Conservation (phyloP, 2,113 vertebrate genomes). For the Aix galericulata region DNA sequence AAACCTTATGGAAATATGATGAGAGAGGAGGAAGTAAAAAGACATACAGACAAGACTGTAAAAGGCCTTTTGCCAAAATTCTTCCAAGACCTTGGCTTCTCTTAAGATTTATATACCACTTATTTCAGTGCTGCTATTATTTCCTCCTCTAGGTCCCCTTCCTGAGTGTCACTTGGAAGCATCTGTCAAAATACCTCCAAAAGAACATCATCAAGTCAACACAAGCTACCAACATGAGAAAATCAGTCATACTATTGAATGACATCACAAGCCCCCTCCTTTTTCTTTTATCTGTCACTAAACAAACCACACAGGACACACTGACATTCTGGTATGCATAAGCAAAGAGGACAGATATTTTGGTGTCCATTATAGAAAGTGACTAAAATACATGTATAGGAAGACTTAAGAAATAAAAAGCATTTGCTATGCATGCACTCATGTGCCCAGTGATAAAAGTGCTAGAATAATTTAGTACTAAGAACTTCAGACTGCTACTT, state of each 20-base stretch:
- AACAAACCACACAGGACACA: not conserved
- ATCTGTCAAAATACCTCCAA: not conserved
- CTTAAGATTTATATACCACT: not conserved
- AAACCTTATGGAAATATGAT: not conserved
- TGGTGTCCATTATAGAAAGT: not conserved
- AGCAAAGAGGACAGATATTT: not conserved
- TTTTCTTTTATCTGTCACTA: not conserved
- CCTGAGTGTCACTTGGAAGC: not conserved
- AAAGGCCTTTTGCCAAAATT: not conserved
- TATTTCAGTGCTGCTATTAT: not conserved
- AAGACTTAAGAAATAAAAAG: not conserved
- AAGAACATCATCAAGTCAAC: not conserved
- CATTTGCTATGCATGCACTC: not conserved
- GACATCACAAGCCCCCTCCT: not conserved
- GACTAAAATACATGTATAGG: not conserved
- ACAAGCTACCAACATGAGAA: not conserved
- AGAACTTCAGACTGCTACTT: not conserved
- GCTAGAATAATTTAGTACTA: not conserved
- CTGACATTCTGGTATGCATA: not conserved
- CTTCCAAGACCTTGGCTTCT: not conserved
- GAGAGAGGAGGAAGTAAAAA: not conserved
- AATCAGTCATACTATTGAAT: not conserved
- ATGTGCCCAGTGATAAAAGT: not conserved
- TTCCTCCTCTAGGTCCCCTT: accelerated
- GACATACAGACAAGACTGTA: not conserved